Evolutionary conservation across 1,140 invertebrate species (phyloP), one percentile per base, ranked within the genome.

Genomic region (Leptonema lineaticorne): DNA sequence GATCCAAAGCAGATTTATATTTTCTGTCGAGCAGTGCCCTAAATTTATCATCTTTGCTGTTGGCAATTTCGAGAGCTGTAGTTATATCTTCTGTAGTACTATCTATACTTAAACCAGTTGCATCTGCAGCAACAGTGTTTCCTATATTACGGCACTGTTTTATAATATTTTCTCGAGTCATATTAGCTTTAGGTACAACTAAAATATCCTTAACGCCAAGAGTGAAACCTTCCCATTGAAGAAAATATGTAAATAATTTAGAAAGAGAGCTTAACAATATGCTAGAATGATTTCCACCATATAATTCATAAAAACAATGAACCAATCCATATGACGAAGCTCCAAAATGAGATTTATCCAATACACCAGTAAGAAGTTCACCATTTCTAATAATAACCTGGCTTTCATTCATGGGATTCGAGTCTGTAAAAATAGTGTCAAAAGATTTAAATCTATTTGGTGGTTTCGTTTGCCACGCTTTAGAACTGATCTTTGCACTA

Each of bases 311-410:
- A 78, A 96, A 89, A 71, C 91, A 91, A 77, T 99, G 96, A 16
- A 97, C 87, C 9, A 99, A 84, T 74, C 97, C 93, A 80, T 92
- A 98, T 2, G 92, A 88, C 0, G 96, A 96, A 0, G 96, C 90
- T 18, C 98, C 98, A 80, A 95, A 96, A 76, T 98, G 96, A 28
- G 89, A 91, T 81, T 99, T 99, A 80, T 99, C 98, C 33, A 99
- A 82, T n/a, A 99, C 89, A 3, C 98, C 98, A 74, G 85, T 89
- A 0, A 99, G 76, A 7, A 99, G 80, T 80, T 99, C 91, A 6
- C 97, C 97, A 60, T 90, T 83, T 57, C 90, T 81, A 71, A 99
- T 93, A 11, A 98, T 84, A 27, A 99, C 94, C 82, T 97, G 88
- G 63, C 91, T 90, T 81, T 99, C 97, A 48, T 89, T 88, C 90